Evolutionary conservation across 2,888 invertebrate genomes (phyloP).

Genomic region (Hirtodrosophila cameraria): DNA sequence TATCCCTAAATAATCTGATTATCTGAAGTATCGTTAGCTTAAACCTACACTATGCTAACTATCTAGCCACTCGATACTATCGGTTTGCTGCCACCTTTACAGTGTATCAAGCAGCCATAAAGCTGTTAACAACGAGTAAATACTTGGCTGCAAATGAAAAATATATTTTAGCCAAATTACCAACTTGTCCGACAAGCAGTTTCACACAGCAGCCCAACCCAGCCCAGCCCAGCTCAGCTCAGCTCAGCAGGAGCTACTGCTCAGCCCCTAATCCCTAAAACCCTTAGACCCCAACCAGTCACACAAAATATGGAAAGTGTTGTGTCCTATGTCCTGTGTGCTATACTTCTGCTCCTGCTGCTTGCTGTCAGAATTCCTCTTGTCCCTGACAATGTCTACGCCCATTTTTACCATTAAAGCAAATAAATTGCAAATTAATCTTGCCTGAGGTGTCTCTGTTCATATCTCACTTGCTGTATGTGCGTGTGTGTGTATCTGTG

Average conservation of each 20-base stretch:
- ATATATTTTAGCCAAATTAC: constrained; percentile 57
- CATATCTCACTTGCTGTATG: constrained; percentile 9
- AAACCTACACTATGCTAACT: no score
- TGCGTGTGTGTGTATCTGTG: constrained; percentile 4
- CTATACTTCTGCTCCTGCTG: no score
- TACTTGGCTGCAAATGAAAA: constrained; percentile 49
- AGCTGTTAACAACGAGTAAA: neutral
- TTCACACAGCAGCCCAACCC: constrained; percentile 1
- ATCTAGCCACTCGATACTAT: no score
- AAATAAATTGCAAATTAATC: constrained; percentile 81
- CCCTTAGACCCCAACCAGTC: constrained; percentile 1
- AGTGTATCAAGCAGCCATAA: constrained; percentile 17
- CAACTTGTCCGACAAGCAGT: constrained; percentile 43
- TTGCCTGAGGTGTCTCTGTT: constrained; percentile 61
- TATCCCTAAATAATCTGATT: no score
- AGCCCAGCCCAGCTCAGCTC: no score
- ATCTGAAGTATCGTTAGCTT: no score
- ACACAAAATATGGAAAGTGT: constrained; percentile 45
- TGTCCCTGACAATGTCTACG: constrained; percentile 12
- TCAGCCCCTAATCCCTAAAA: constrained; percentile 6
- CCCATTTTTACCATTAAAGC: constrained; percentile 64
- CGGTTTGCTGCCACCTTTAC: no score
- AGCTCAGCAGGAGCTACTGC: no score
- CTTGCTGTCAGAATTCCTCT: no score
- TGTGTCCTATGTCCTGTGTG: constrained; percentile 17